phyloP scores from a whole-genome alignment of 2,797 vertebrate genomes.

The Sarcophilus harrisii region DNA sequence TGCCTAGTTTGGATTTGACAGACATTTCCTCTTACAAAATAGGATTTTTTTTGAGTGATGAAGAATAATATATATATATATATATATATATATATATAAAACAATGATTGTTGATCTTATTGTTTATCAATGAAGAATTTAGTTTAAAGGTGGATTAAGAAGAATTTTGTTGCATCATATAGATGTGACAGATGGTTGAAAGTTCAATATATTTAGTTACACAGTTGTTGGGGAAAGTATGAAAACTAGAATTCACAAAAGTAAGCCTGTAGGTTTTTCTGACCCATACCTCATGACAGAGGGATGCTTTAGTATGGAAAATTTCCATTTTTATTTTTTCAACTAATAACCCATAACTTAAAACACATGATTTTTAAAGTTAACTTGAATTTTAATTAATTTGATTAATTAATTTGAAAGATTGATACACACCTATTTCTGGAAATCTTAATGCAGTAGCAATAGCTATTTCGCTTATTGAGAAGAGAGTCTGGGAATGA shows the following conservation, averaged over 20 bases:
- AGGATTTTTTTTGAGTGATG: constrained; percentile 3
- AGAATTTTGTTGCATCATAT: background rate
- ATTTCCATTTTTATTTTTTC: background rate
- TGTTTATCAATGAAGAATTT: background rate
- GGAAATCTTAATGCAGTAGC: background rate
- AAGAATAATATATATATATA: background rate
- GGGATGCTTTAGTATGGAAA: background rate
- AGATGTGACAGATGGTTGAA: background rate
- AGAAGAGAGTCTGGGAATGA: background rate
- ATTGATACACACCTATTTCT: background rate
- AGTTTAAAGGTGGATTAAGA: background rate
- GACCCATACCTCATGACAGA: background rate
- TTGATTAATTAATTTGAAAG: background rate
- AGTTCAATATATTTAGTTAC: background rate
- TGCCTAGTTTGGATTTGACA: background rate
- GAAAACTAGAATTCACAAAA: background rate
- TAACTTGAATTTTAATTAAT: background rate
- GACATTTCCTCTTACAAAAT: constrained; percentile 1
- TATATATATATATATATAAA: too few species aligned
- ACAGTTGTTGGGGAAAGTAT: background rate
- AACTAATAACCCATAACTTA: background rate
- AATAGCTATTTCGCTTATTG: background rate
- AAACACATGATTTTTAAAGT: background rate
- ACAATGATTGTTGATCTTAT: background rate
- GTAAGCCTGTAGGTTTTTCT: background rate